Conservation (phyloP, 2,797 vertebrate genomes). For the Tadarida brasiliensis region DNA sequence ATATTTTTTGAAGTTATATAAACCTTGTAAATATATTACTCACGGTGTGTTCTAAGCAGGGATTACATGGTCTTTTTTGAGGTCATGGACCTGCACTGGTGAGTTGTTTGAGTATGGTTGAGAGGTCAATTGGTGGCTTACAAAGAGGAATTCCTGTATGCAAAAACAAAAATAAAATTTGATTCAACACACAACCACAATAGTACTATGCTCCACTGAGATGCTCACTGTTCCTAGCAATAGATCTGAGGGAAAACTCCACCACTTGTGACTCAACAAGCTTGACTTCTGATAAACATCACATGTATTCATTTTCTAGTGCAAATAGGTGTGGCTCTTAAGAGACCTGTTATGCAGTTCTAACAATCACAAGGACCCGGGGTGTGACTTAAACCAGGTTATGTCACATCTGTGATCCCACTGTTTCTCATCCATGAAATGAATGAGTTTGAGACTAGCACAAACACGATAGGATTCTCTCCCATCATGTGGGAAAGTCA, state of each 20-base stretch:
- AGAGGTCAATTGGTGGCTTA: background rate
- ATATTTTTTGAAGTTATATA: background rate
- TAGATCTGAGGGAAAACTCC: accelerated
- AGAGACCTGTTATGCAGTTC: background rate
- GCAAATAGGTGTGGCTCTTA: background rate
- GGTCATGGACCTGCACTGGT: background rate
- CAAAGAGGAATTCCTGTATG: background rate
- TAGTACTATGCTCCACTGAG: background rate
- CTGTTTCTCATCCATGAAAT: background rate
- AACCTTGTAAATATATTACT: background rate
- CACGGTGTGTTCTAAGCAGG: background rate
- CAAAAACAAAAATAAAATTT: background rate
- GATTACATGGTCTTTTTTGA: background rate
- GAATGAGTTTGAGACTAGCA: background rate
- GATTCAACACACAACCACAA: background rate
- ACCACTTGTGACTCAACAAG: background rate
- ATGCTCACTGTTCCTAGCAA: background rate
- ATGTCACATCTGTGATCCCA: background rate
- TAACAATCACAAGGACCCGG: background rate
- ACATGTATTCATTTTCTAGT: background rate
- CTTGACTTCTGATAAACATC: background rate
- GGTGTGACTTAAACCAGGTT: background rate
- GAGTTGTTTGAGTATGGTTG: background rate
- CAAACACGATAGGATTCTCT: background rate
- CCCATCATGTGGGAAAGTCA: background rate